Percentiles rank a stretch among this genome's conserved stretches.
Evolutionary conservation across 2,797 vertebrate genomes (phyloP).

Genomic region (Staurois parvus): DNA sequence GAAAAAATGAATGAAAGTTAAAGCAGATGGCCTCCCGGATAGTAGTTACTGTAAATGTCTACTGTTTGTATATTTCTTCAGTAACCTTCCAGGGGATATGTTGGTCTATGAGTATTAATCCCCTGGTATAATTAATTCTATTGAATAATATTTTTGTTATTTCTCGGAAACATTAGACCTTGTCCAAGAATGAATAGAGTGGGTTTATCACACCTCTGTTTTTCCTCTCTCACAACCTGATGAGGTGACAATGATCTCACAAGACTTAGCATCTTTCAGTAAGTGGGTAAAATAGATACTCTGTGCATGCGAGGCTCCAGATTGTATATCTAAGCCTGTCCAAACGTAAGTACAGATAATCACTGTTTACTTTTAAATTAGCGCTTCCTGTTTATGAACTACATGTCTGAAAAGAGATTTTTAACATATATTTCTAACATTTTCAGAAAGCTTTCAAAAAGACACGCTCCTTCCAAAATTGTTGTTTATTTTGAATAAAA

Average conservation of each 20-base stretch:
- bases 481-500: no score
- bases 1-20: conserved; percentile 2
- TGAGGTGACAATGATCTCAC: conserved; percentile 28
- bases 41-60: conserved; percentile 10
- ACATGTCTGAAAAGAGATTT: background rate
- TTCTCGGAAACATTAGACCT: conserved; percentile 5
- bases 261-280: background rate
- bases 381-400: background rate
- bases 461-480: no score
- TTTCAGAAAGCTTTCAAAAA: background rate
- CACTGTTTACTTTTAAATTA: background rate
- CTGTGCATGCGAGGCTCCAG: background rate
- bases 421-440: background rate
- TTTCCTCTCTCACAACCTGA: background rate
- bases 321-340: background rate
- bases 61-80: background rate
- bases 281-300: background rate
- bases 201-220: conserved; percentile 14
- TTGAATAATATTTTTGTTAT: background rate
- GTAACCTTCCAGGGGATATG: background rate
- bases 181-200: conserved; percentile 12
- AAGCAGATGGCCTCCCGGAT: background rate
- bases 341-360: background rate
- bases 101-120: background rate
- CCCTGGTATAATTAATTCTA: background rate